These are phyloP conservation scores for Sakesphorus luctuosus DNA, from an alignment of 2,113 vertebrate species.

Conservation along the genomic window DNA sequence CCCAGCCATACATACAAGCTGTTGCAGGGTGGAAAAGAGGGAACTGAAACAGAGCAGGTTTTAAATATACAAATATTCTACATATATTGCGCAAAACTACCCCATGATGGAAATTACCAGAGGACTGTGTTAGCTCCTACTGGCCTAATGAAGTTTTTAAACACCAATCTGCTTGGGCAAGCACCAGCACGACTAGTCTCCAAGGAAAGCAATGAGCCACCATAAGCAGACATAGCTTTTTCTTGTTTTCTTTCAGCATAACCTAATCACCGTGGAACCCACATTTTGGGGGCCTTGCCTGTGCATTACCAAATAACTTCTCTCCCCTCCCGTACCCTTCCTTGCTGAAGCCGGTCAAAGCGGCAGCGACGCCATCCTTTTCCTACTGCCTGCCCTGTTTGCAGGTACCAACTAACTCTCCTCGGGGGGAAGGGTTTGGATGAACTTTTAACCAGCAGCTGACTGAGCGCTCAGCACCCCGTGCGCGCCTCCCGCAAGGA, in stretches of 20 bases:
- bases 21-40: rapidly evolving
- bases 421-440: rapidly evolving
- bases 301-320: rapidly evolving
- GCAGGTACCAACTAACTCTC: rapidly evolving
- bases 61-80: not conserved
- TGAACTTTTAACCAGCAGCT: not conserved
- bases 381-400: rapidly evolving
- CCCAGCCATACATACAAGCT: too few relatives aligned
- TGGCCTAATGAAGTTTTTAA: rapidly evolving
- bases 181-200: not conserved
- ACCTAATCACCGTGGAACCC: rapidly evolving
- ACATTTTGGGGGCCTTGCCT: rapidly evolving
- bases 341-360: not conserved
- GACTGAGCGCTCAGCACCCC: not conserved
- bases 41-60: not conserved
- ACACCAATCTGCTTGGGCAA: not conserved
- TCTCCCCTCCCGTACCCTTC: not conserved
- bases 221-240: rapidly evolving
- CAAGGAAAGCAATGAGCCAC: too few relatives aligned
- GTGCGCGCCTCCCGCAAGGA: rapidly evolving
- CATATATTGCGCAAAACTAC: not conserved
- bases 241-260: too few relatives aligned
- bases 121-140: not conserved
- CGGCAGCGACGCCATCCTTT: not conserved
- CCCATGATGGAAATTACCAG: not conserved